Evolutionary conservation across 2,888 invertebrate species (phyloP), one percentile per base, ranked within the genome.

Genomic region (Meganola albula): DNA sequence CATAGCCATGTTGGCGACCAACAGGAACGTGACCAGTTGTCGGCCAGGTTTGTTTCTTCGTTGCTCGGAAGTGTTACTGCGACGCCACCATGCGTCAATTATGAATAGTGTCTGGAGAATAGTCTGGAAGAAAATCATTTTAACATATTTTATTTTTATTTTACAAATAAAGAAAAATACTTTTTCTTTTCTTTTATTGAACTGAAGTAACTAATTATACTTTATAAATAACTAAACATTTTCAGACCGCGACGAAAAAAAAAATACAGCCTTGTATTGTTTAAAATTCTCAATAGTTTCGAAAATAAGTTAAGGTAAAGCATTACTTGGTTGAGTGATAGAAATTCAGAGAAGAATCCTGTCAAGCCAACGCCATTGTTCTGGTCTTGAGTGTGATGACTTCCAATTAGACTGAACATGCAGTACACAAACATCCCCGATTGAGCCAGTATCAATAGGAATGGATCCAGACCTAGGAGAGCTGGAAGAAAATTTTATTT

Each of bases 351-450:
- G 32, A 92, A 87, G 36, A 95, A 88, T 24, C 90, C 90, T 10
- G 87, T 90, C 27, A 87, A 71, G 55, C 91, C 88, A 10, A 84
- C 74, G 63, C 90, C 86, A 78, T 85, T 78, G 61, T 64, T 74
- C 20, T 79, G 72, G 36, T 87, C 64, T 44, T 84, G 67, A 0
- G 89, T 89, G 55, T 92, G 91, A 53, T 91, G 91, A 40, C 90
- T 92, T 21, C 93, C 94, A 47, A 96, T 92, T 37, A 96, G 91
- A 50, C 94, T 93, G 72, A 96, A 95, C 84, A 95, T 92, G 55
- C 93, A 93, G 73, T 95, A 95, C 16, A 96, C 89, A 71, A 94
- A 95, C 66, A 96, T 92, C 10, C 97, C 97, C 0, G 93, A 92
- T 69, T 97, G 95, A 1, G 96, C 96, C 32, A 96, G 90, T 10